Evolutionary conservation across 1,140 invertebrate species (phyloP).

Genomic region (Drosophila kohkoa): DNA sequence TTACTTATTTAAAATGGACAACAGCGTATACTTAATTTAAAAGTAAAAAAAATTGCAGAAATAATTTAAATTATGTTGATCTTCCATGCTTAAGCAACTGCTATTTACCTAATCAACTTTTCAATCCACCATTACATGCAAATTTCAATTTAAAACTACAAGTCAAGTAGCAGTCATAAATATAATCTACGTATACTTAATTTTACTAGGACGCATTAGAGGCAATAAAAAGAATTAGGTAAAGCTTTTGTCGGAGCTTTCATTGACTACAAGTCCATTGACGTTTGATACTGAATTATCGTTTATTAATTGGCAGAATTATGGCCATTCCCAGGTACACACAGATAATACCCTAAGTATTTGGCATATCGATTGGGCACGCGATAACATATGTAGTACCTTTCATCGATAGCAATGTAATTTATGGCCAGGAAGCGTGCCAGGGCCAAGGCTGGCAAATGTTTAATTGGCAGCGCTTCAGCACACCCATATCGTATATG

Average conservation of each 20-base stretch:
- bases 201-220: background rate
- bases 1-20: too few relatives aligned
- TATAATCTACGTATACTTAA: constrained; percentile 1
- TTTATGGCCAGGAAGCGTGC: constrained; percentile 23
- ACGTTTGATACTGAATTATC: constrained; percentile 11
- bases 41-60: too few relatives aligned
- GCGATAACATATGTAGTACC: constrained; percentile 39
- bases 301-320: constrained; percentile 37
- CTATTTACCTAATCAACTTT: too few relatives aligned
- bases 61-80: too few relatives aligned
- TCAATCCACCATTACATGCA: too few relatives aligned
- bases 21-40: too few relatives aligned
- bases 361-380: constrained; percentile 42
- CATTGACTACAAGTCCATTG: constrained; percentile 22
- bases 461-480: constrained; percentile 58
- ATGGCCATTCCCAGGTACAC: constrained; percentile 20
- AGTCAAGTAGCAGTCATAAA: background rate
- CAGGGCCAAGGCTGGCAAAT: constrained; percentile 33
- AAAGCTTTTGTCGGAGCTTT: constrained; percentile 26
- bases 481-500: constrained; percentile 7
- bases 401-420: constrained; percentile 7
- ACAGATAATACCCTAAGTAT: constrained; percentile 12
- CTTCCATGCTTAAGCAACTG: too few relatives aligned
- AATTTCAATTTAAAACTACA: too few relatives aligned
- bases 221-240: background rate